Evolutionary conservation across 2,888 invertebrate species (phyloP).

Genomic region (Lepidochrysops patricia): DNA sequence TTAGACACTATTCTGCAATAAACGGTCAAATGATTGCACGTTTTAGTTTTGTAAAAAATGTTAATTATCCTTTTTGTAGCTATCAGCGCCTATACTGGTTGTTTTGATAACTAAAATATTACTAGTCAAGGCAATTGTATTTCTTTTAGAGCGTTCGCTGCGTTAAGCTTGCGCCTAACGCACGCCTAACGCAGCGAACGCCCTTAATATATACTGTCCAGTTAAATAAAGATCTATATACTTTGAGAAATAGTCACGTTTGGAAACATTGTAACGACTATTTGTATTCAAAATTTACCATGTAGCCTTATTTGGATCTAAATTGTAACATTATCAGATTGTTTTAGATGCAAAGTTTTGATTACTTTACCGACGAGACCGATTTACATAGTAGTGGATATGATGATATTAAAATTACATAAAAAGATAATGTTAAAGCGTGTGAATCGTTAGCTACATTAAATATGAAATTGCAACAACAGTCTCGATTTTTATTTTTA

Average conservation of each 20-base stretch:
- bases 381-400: neutral
- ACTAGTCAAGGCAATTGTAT: neutral
- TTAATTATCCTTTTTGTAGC: neutral
- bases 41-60: too few species aligned
- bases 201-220: neutral
- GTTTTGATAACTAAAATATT: neutral
- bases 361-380: neutral
- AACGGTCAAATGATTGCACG: too few species aligned
- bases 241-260: neutral
- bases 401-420: slow-evolving; percentile 7
- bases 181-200: too few species aligned
- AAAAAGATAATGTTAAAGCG: slow-evolving; percentile 59
- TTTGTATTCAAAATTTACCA: slow-evolving; percentile 4
- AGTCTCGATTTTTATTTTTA: slow-evolving; percentile 8
- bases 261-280: neutral
- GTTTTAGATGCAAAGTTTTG: neutral
- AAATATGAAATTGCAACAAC: slow-evolving; percentile 13
- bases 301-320: neutral
- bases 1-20: too few species aligned
- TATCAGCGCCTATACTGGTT: neutral
- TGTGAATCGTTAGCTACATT: slow-evolving; percentile 43
- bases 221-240: neutral
- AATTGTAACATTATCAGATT: neutral
- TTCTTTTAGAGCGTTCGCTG: too few species aligned
- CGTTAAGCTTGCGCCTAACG: too few species aligned